Percentiles rank a stretch among this genome's conserved stretches.
Evolutionary conservation across 2,113 vertebrate species (phyloP).

Genomic region (Poecile atricapillus): DNA sequence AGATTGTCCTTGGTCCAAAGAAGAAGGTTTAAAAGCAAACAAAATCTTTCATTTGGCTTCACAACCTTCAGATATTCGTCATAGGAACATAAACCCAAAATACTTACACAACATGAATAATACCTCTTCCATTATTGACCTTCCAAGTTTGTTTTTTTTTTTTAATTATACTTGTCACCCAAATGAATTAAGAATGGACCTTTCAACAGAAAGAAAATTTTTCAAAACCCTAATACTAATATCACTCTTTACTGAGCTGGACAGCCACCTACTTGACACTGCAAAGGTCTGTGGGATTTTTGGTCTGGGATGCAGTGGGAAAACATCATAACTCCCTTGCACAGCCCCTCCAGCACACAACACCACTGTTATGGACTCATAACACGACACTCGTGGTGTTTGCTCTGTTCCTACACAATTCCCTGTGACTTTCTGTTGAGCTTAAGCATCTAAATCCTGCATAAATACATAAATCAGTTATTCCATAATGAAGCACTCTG

Average conservation of each 20-base stretch:
- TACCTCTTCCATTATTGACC: background rate
- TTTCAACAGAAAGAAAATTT: background rate
- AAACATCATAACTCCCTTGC: background rate
- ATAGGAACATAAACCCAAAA: background rate
- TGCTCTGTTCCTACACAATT: background rate
- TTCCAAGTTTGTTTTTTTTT: background rate
- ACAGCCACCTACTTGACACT: fast-evolving
- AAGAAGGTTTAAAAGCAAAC: background rate
- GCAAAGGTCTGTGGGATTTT: background rate
- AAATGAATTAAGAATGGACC: background rate
- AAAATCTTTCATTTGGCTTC: background rate
- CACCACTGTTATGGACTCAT: fast-evolving
- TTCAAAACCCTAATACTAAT: background rate
- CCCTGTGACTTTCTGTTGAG: background rate
- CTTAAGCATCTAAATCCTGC: background rate
- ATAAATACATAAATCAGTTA: background rate
- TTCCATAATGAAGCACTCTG: background rate
- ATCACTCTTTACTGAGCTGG: background rate
- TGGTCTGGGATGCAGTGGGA: background rate
- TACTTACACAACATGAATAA: background rate
- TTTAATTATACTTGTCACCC: background rate
- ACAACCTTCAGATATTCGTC: background rate
- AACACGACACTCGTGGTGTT: background rate
- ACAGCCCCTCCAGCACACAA: background rate
- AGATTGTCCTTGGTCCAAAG: background rate